Conservation (phyloP, 2,113 vertebrate species). For the Pao palembangensis region DNA sequence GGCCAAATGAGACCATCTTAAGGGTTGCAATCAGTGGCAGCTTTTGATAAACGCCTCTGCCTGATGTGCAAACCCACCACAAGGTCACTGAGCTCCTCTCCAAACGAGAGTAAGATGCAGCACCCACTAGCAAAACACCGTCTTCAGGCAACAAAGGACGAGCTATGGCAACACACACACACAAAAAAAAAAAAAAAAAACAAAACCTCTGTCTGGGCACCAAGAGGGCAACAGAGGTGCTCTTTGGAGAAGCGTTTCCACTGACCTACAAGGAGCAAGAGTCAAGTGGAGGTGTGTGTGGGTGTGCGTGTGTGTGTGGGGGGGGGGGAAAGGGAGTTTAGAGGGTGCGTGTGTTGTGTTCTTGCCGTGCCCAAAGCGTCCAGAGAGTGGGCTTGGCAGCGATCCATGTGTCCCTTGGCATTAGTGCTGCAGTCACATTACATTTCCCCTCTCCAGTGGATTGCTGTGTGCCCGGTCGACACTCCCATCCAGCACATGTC, state of each 20-base stretch:
- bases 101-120: slow-evolving; percentile 18
- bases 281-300: slow-evolving; percentile 7
- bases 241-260: slow-evolving; percentile 53
- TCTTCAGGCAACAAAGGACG: slow-evolving; percentile 45
- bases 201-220: slow-evolving; percentile 29
- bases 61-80: slow-evolving; percentile 40
- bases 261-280: slow-evolving; percentile 35
- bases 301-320: neutral
- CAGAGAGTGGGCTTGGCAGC: slow-evolving; percentile 57
- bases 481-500: slow-evolving; percentile 61
- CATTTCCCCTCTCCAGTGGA: slow-evolving; percentile 58
- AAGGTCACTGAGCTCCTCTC: slow-evolving; percentile 50
- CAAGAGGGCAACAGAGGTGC: slow-evolving; percentile 34
- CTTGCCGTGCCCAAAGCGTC: slow-evolving; percentile 47
- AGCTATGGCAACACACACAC: slow-evolving; percentile 42
- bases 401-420: slow-evolving; percentile 60
- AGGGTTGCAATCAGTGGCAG: slow-evolving; percentile 44
- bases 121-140: slow-evolving; percentile 33
- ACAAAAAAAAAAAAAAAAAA: slow-evolving; percentile 44
- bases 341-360: slow-evolving; percentile 2
- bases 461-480: slow-evolving; percentile 54
- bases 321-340: no score
- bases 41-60: slow-evolving; percentile 56
- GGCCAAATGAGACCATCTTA: slow-evolving; percentile 43
- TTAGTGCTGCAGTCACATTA: slow-evolving; percentile 67